Evolutionary conservation across 2,888 invertebrate species (phyloP).

Genomic region (Ectobius pallidus): DNA sequence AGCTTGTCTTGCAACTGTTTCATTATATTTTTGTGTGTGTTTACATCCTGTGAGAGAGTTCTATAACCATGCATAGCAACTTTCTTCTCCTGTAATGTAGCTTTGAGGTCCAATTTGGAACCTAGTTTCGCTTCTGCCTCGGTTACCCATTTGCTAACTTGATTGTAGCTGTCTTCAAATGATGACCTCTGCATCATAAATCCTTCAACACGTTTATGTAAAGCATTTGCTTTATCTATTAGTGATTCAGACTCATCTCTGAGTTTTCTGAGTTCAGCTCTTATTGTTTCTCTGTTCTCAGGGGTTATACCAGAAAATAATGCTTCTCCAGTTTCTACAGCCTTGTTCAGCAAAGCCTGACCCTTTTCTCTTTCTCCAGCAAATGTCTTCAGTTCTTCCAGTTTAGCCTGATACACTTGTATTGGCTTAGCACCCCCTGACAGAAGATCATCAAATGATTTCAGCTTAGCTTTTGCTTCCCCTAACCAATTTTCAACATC

Average conservation of each 20-base stretch:
- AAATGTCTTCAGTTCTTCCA: conserved; percentile 77
- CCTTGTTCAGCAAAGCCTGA: conserved; percentile 75
- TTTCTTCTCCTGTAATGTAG: conserved; percentile 88
- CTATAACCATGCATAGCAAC: conserved; percentile 81
- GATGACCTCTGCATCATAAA: conserved; percentile 89
- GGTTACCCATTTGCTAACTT: conserved; percentile 83
- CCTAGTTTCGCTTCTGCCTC: conserved; percentile 79
- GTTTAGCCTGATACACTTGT: conserved; percentile 66
- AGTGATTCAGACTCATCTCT: conserved; percentile 84
- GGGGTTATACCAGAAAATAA: conserved; percentile 86
- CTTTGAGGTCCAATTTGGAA: conserved; percentile 72
- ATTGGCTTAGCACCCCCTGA: conserved; percentile 75
- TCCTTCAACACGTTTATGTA: conserved; percentile 87
- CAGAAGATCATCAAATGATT: conserved; percentile 68
- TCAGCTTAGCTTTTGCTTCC: conserved; percentile 75
- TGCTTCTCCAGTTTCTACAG: conserved; percentile 86
- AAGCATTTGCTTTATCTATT: conserved; percentile 81
- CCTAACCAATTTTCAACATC: conserved; percentile 81
- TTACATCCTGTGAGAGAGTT: conserved; percentile 83
- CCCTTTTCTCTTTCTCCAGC: conserved; percentile 79
- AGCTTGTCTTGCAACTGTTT: conserved; percentile 85
- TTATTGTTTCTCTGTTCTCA: conserved; percentile 83
- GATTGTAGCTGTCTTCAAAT: conserved; percentile 89
- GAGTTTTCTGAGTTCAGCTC: conserved; percentile 79
- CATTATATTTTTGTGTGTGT: conserved; percentile 82